Evolutionary conservation across 2,113 vertebrate genomes (phyloP), one percentile per base, ranked within the genome.

Genomic region (Lepisosteus oculatus): DNA sequence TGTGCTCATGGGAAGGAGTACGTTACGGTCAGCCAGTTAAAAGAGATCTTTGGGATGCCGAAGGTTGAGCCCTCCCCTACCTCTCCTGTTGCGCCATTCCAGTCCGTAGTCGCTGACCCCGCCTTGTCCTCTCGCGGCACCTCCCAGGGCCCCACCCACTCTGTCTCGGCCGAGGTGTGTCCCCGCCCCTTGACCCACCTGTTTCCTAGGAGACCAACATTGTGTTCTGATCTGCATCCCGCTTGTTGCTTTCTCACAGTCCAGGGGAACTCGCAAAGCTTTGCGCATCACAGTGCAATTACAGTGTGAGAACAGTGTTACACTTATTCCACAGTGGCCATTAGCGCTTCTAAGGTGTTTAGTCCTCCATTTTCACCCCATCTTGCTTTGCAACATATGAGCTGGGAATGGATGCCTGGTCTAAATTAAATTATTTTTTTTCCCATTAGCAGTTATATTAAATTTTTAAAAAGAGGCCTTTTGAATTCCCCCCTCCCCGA

Each of bases 11-110:
- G 74, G 74, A 92, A 91, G 89, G 92, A 98, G 84, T 97, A 96
- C 44, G 84, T 96, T 90, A 97, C 94, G 2, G 73, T 95, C 84
- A 94, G 94, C 84, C 96, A 97, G 83, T 91, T 96, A 77, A 93
- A 91, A 12, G 92, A 87, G 79, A 90, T 95, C 71, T 91, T 95
- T 88, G 92, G 93, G 64, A 78, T 85, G 79, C 81, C 87, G 79
- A 77, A 61, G 82, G 71, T 84, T 8, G 81, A 85, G 68, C 41
- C 82, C 72, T 86, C 79, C 42, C 80, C 88, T 61, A 44, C 81
- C 67, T 76, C 88, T 77, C 81, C 88, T 65, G 65, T 79, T 79
- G 84, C 88, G 15, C 80, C 81, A 77, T 85, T 91, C 64, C 84
- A 87, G 80, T 87, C 89, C 44, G 85, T 91, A 78, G 86, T 90